These are phyloP conservation scores for Drosophila differens DNA, from an alignment of 2,888 invertebrate species.

Conservation along the genomic window DNA sequence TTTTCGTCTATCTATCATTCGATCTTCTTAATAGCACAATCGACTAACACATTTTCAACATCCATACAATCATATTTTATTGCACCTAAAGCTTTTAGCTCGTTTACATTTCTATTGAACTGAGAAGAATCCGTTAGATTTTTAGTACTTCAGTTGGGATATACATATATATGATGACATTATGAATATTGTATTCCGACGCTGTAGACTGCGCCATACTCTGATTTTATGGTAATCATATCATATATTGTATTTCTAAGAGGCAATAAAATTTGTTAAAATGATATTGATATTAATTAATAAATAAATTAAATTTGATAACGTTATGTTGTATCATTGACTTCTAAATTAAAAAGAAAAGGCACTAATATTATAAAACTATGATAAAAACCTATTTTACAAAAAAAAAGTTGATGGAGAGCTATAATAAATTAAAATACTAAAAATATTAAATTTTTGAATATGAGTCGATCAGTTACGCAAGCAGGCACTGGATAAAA, in stretches of 20 bases:
- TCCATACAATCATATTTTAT: background rate
- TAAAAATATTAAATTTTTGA: background rate
- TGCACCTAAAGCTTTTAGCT: background rate
- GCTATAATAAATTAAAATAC: background rate
- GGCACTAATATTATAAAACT: too few species aligned
- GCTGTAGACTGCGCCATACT: background rate
- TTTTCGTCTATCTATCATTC: background rate
- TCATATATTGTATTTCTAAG: too few species aligned
- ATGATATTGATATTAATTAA: background rate
- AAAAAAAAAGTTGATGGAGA: background rate
- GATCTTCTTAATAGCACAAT: background rate
- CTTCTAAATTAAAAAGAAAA: too few species aligned
- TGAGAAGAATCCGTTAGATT: background rate
- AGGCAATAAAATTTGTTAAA: background rate
- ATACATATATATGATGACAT: background rate
- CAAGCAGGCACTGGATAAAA: slow-evolving; percentile 20
- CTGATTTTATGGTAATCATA: background rate
- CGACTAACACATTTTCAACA: background rate
- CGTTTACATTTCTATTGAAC: background rate
- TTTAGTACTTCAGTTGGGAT: background rate
- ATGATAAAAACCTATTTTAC: too few species aligned
- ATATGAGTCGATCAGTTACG: slow-evolving; percentile 5
- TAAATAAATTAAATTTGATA: too few species aligned
- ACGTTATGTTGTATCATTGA: background rate
- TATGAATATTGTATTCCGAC: background rate